Evolutionary conservation across 2,113 vertebrate species (phyloP).

Genomic region (Sphaerodactylus townsendi): DNA sequence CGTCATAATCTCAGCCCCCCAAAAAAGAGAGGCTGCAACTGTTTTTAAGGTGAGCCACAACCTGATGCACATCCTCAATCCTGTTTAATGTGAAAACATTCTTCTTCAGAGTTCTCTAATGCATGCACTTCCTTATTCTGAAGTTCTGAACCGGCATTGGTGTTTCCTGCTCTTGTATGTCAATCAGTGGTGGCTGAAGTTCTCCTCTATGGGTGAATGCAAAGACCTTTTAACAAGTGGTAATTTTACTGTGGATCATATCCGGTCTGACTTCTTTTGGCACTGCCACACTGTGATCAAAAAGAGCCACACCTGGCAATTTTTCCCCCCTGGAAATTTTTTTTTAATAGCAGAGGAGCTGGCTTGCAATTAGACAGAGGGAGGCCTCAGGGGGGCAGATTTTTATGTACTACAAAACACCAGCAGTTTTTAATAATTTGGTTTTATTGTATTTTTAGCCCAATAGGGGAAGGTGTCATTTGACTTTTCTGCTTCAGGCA

Average conservation of each 20-base stretch:
- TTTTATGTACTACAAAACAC: no score
- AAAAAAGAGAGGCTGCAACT: not conserved
- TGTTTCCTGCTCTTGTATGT: not conserved
- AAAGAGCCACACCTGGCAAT: not conserved
- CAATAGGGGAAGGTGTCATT: not conserved
- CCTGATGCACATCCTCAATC: not conserved
- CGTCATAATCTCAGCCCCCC: fast-evolving
- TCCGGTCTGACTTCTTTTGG: not conserved
- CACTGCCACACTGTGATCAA: not conserved
- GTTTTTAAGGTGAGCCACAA: not conserved
- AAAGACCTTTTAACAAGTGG: not conserved
- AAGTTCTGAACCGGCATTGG: not conserved
- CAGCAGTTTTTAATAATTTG: not conserved
- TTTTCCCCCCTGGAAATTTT: not conserved
- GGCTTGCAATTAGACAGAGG: not conserved
- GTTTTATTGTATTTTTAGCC: not conserved
- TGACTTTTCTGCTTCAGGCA: not conserved
- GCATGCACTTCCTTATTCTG: not conserved
- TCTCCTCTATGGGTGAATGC: not conserved
- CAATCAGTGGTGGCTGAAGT: not conserved
- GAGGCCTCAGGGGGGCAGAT: not conserved
- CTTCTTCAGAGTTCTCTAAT: not conserved
- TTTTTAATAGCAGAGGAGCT: not conserved
- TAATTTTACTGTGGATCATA: not conserved
- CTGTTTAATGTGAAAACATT: not conserved